A percentile compares a stretch with the other conserved stretches of the same genome.
Evolutionary conservation across 2,888 invertebrate species (phyloP).

Genomic region (Hirtodrosophila alboralis): DNA sequence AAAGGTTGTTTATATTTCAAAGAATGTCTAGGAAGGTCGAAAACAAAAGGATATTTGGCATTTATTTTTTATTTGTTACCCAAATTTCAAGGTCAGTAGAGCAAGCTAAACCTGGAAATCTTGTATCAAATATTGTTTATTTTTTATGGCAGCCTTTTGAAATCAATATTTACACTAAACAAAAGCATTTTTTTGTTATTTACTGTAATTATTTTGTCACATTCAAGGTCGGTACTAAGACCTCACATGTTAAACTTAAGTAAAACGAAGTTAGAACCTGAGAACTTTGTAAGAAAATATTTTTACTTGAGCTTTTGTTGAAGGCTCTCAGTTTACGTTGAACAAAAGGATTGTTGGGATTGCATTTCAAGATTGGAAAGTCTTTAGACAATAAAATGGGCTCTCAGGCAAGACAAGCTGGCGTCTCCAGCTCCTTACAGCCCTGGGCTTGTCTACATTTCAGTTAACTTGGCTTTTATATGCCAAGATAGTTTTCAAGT

Average conservation of each 20-base stretch:
- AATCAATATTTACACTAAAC: too few species aligned
- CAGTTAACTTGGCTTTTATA: background rate
- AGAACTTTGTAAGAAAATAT: constrained; percentile 9
- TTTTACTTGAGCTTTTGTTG: constrained; percentile 9
- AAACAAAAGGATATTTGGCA: too few species aligned
- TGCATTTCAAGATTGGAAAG: constrained; percentile 26
- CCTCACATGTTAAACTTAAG: constrained; percentile 24
- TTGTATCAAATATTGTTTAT: too few species aligned
- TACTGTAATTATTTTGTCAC: too few species aligned
- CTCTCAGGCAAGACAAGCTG: constrained; percentile 71
- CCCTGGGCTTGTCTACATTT: too few species aligned
- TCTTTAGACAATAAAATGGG: constrained; percentile 67
- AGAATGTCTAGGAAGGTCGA: too few species aligned
- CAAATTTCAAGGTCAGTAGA: constrained; percentile 46
- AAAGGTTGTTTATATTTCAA: too few species aligned
- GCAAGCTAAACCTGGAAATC: too few species aligned
- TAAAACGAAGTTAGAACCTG: constrained; percentile 21
- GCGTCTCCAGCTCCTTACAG: constrained; percentile 31
- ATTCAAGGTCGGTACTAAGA: too few species aligned
- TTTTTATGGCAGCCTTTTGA: too few species aligned
- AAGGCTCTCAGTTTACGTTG: constrained; percentile 30
- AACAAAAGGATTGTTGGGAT: constrained; percentile 52
- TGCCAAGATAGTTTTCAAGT: constrained; percentile 24
- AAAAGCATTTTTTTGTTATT: too few species aligned
- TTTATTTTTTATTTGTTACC: constrained; percentile 20